Base-by-base conservation (phyloP, 2,888 invertebrate genomes). In the Auanema freiburgensis region DNA sequence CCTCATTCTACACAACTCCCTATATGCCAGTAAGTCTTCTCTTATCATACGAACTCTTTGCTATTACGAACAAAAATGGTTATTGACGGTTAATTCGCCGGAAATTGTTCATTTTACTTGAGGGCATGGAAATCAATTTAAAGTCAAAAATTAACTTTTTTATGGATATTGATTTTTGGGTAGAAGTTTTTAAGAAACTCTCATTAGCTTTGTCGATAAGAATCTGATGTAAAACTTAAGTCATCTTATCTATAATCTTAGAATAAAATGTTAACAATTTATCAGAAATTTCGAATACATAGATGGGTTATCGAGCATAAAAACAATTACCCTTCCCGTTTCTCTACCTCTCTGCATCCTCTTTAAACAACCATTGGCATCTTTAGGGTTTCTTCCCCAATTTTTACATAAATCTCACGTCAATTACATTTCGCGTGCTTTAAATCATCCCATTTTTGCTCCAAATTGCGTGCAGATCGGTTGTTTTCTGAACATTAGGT, bases 281-380 rank as follows among this genome's bases (percentile, higher is more conserved):
- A 33, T 33, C 33, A 33, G 33, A 33, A 33, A 33, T 33, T 5
- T 33, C 33, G 33, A 33, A 33, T 33, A 33, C 33, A n/a, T n/a
- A n/a, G n/a, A n/a, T n/a, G n/a, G n/a, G n/a, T n/a, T n/a, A n/a
- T n/a, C n/a, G n/a, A n/a, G n/a, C n/a, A n/a, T n/a, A 33, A 33
- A 33, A 33, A 33, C 33, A 3, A 8, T 33, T 33, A 33, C 33
- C n/a, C n/a, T n/a, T n/a, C n/a, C n/a, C n/a, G n/a, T n/a, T n/a
- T 56, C 49, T 57, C 46, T 55, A 44, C 44, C 53, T 51, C 43
- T 63, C 51, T 57, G 40, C 46, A 44, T 63, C 44, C 18, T n/a
- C 23, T 18, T 57, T 24, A 23, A 12, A 2, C 16, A 12, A n/a
- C 16, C 16, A 23, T 24, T 33, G 8, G 16, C 46, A 11, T 23